Base-by-base conservation (phyloP, 2,797 vertebrate species). In the Diceros bicornis region DNA sequence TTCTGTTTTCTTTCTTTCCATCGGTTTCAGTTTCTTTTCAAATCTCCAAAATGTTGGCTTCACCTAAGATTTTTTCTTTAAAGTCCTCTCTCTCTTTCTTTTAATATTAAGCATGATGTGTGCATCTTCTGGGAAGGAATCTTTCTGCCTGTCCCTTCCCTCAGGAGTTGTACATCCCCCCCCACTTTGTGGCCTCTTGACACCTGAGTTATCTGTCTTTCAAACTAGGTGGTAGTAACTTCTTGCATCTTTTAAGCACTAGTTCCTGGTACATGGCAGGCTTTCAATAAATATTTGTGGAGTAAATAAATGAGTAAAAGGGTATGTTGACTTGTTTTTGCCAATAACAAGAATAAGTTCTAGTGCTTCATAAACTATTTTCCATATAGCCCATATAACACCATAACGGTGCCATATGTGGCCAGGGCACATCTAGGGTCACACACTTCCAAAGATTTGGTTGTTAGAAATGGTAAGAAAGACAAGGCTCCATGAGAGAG, bases 271-370 rank as follows among this genome's bases (percentile, higher is more conserved):
- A 4, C 1, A 13, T 32, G 71, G 4, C 1, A 81, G 16, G 3
- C 2, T 55, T 77, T 83, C 20, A 69, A 3, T 47, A 77, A 66
- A 17, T 79, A 62, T 62, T 32, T 83, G 34, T 90, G 44, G 37
- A 91, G 27, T 4, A 11, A 18, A n/a, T 52, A 6, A 62, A n/a
- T 92, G 79, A 87, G 7, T 27, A 16, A 74, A 91, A 95, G 5
- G 6, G 0, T 6, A 41, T 61, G 3, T 21, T 41, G 34, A 94
- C 47, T 61, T 66, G 7, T 20, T 55, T 88, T 79, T 29, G 6
- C 18, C 52, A 83, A 41, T 68, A 86, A 59, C n/a, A 85, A 84
- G n/a, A 84, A 52, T 71, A 52, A 69, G 11, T 50, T 79, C 20
- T 23, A 74, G 11, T 59, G 61, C 4, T 89, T 74, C 44, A 64